Evolutionary conservation across 64 coral and sea anemone species (phyloP).

Genomic region (Montipora cactus): DNA sequence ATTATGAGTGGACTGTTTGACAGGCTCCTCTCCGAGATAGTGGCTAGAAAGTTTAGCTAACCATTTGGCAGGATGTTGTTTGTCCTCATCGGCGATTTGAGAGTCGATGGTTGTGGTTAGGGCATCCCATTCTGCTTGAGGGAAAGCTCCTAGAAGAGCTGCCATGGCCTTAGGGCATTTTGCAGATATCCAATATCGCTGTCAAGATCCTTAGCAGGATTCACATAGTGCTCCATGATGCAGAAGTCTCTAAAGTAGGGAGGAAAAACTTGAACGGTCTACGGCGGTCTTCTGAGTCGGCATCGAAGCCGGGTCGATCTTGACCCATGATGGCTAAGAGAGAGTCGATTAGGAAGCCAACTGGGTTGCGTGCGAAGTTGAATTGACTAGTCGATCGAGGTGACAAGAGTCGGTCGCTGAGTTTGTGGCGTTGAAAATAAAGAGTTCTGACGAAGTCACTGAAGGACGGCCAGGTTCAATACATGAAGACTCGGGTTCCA

Average conservation of each 20-base stretch:
- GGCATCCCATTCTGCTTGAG: constrained; percentile 6
- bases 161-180: constrained; percentile 53
- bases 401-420: too few species aligned
- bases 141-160: constrained; percentile 45
- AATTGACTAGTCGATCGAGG: too few species aligned
- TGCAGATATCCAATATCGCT: constrained; percentile 54
- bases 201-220: constrained; percentile 37
- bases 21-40: constrained; percentile 58
- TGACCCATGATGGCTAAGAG: not conserved
- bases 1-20: constrained; percentile 58
- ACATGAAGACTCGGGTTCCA: too few species aligned
- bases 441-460: too few species aligned
- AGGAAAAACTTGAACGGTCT: constrained; percentile 59
- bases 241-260: constrained; percentile 56
- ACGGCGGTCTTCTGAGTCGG: constrained; percentile 37
- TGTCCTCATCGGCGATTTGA: not conserved
- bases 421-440: too few species aligned
- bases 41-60: constrained; percentile 44
- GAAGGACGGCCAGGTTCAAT: too few species aligned
- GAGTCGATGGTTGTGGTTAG: too few species aligned
- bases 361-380: too few species aligned
- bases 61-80: constrained; percentile 60
- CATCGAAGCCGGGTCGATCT: constrained; percentile 55
- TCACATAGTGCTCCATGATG: constrained; percentile 64
- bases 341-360: too few species aligned